These are phyloP conservation scores for Ivindomyrus marchei DNA, from an alignment of 2,113 vertebrate genomes.

Conservation along the genomic window DNA sequence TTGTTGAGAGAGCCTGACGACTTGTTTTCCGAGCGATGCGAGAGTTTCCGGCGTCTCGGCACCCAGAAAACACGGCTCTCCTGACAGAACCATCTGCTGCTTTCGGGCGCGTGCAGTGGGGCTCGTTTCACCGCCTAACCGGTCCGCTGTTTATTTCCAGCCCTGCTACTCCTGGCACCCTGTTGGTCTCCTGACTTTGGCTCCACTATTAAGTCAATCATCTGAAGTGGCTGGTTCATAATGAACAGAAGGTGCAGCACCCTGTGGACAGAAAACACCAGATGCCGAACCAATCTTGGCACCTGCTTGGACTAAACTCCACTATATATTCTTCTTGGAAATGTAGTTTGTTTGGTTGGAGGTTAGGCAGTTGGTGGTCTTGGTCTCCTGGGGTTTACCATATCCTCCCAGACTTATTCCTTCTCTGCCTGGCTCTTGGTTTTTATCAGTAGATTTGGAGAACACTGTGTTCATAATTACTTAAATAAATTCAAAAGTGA, in stretches of 20 bases:
- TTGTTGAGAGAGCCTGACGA: background rate
- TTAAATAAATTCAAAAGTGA: background rate
- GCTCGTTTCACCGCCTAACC: background rate
- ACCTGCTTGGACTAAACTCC: constrained; percentile 1
- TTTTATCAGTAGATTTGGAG: background rate
- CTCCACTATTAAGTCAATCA: constrained; percentile 9
- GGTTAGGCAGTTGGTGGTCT: background rate
- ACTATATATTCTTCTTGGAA: constrained; percentile 5
- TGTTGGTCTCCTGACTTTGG: background rate
- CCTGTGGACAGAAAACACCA: background rate
- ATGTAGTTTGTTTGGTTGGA: background rate
- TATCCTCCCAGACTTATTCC: background rate
- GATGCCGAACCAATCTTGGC: constrained; percentile 3
- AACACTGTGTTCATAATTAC: background rate
- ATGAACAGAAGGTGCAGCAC: constrained; percentile 1
- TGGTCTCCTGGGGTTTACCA: background rate
- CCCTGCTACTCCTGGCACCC: constrained; percentile 8
- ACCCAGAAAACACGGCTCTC: background rate
- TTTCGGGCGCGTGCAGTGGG: background rate
- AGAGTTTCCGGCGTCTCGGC: background rate
- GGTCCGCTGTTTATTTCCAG: background rate
- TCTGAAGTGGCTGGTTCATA: background rate
- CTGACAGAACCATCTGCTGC: background rate
- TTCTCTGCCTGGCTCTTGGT: background rate
- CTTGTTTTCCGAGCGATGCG: background rate